These are phyloP conservation scores for Antigone vipio DNA, from an alignment of 2,113 vertebrate species.

Conservation along the genomic window DNA sequence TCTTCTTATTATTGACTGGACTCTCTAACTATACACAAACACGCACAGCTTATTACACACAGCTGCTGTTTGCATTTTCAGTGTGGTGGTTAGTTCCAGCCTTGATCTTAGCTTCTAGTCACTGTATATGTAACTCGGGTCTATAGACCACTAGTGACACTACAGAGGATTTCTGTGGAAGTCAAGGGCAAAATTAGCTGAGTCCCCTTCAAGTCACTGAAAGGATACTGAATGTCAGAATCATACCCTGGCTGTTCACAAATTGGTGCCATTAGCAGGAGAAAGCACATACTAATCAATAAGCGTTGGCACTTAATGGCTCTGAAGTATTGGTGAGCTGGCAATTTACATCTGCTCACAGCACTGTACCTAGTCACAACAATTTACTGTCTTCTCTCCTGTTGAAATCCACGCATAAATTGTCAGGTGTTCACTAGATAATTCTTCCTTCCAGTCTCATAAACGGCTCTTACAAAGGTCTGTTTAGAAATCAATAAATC, in stretches of 20 bases:
- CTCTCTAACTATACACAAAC: neutral
- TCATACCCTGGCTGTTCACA: neutral
- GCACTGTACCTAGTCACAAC: neutral
- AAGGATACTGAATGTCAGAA: neutral
- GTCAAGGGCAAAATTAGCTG: neutral
- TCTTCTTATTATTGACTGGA: neutral
- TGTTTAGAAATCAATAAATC: neutral
- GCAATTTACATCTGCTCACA: neutral
- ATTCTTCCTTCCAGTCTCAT: neutral
- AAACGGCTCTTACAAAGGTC: neutral
- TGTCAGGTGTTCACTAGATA: neutral
- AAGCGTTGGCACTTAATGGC: neutral
- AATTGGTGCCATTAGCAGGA: conserved; percentile 6
- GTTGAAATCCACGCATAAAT: neutral
- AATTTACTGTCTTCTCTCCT: neutral
- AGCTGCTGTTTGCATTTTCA: neutral
- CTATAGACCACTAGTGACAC: neutral
- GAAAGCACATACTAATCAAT: neutral
- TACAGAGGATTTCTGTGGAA: neutral
- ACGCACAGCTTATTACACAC: neutral
- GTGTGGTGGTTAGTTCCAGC: neutral
- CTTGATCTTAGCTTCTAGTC: neutral
- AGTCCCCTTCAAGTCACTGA: neutral
- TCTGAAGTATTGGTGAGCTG: neutral
- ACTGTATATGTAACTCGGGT: neutral